Conservation (phyloP, 1,140 invertebrate species). For the Drosophila ambigua region DNA sequence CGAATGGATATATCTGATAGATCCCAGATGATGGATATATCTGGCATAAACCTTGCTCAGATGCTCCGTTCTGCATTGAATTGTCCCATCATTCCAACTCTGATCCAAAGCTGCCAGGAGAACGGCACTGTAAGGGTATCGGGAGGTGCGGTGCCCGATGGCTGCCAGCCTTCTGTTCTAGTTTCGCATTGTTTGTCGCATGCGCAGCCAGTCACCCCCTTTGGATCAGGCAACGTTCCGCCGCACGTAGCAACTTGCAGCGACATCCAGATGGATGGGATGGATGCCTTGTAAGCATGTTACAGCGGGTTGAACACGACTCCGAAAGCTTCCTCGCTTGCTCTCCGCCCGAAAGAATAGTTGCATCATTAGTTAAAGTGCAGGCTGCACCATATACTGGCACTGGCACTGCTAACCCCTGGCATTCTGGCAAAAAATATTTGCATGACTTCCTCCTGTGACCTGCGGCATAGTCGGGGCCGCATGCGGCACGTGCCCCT, state of each 20-base stretch:
- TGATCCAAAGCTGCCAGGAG: too few relatives aligned
- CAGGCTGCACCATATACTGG: too few relatives aligned
- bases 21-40: too few relatives aligned
- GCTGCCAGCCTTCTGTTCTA: not conserved
- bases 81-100: too few relatives aligned
- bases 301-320: too few relatives aligned
- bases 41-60: too few relatives aligned
- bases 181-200: conserved; percentile 42
- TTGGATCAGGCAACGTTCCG: conserved; percentile 16
- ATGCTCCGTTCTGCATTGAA: too few relatives aligned
- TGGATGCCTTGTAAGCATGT: conserved; percentile 24
- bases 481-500: conserved; percentile 5
- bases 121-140: too few relatives aligned
- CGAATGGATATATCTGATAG: not conserved
- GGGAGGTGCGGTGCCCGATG: too few relatives aligned
- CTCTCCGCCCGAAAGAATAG: not conserved
- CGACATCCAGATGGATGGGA: conserved; percentile 20
- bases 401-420: too few relatives aligned
- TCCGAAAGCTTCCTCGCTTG: too few relatives aligned
- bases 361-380: too few relatives aligned
- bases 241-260: conserved; percentile 18
- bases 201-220: conserved; percentile 31
- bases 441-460: conserved; percentile 51
- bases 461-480: conserved; percentile 42
- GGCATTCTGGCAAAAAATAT: conserved; percentile 14